Base-by-base conservation (phyloP, 1,140 invertebrate genomes). In the Forficula auricularia region DNA sequence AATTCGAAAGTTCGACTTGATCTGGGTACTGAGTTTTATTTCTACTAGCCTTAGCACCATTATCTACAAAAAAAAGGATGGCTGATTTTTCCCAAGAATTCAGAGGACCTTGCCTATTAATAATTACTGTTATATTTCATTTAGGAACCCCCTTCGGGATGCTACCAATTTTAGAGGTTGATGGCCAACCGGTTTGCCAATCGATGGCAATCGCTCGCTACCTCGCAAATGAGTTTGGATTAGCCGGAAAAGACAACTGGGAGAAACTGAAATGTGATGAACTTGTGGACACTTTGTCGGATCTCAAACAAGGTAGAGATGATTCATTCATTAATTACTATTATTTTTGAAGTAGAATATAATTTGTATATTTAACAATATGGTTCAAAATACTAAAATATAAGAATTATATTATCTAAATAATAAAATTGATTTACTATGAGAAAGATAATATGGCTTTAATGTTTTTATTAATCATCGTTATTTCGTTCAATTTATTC, bases 121-220 rank as follows among this genome's bases (percentile, higher is more conserved):
- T n/a, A n/a, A n/a, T n/a, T n/a, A n/a, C n/a, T n/a, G n/a, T n/a
- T n/a, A n/a, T n/a, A n/a, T n/a, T n/a, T n/a, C n/a, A 46, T 54
- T 22, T 48, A 68, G 69, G 51, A 10, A 60, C 62, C 49, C 73
- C 72, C 2, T 78, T 74, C 50, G 76, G 76, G 30, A 71, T 73
- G 57, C 52, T 81, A 38, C 79, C 79, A 1, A 62, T 78, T 6
- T 52, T 82, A 41, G 73, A 77, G 52, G 67, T 79, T 22, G 70
- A 80, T 51, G 78, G 75, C 2, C 70, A 73, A 52, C 53, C 57
- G 35, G 63, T 77, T 39, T 64, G 69, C 0, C 77, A 82, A 52
- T 74, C 71, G 47, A 58, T 69, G 31, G 70, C 78, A 4, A 72
- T 82, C 30, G 65, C 67, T 4, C 60, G 75, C 45, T 82, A 75